These are phyloP conservation scores for Eupithecia exiguata DNA, from an alignment of 2,888 invertebrate genomes.

Conservation along the genomic window DNA sequence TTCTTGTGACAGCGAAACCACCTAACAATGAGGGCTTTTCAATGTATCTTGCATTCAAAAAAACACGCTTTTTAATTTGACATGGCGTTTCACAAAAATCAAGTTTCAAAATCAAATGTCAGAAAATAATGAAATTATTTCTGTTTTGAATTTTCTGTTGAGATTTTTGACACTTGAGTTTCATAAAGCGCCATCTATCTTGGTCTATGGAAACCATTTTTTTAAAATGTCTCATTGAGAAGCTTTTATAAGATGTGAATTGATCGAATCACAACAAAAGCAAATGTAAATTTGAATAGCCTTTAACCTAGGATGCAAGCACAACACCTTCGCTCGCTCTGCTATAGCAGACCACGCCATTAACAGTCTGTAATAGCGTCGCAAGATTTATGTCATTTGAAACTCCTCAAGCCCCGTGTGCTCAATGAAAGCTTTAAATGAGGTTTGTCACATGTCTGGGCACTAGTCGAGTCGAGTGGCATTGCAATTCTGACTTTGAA, in stretches of 20 bases:
- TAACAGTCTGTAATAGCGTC: constrained; percentile 15
- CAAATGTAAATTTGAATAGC: not conserved
- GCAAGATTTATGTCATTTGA: constrained; percentile 28
- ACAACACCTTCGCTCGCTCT: not conserved
- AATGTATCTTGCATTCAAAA: too few species aligned
- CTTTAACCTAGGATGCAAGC: not conserved
- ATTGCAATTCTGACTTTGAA: constrained; percentile 6
- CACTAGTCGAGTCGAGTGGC: not conserved
- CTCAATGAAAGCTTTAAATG: constrained; percentile 27
- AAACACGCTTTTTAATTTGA: too few species aligned
- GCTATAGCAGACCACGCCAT: constrained; percentile 5
- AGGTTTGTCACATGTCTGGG: constrained; percentile 23
- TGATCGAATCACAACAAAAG: not conserved
- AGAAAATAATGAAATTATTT: too few species aligned
- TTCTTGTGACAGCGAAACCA: not conserved
- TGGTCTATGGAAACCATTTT: too few species aligned
- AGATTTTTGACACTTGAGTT: too few species aligned
- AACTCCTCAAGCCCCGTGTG: constrained; percentile 15
- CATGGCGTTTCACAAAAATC: too few species aligned
- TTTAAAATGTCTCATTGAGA: too few species aligned
- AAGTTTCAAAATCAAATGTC: too few species aligned
- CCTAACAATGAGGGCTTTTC: too few species aligned
- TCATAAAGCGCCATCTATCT: too few species aligned
- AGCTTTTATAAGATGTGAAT: too few species aligned
- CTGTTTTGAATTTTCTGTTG: too few species aligned